Evolutionary conservation across 2,888 invertebrate genomes (phyloP).

Genomic region (Ophion ellenae): DNA sequence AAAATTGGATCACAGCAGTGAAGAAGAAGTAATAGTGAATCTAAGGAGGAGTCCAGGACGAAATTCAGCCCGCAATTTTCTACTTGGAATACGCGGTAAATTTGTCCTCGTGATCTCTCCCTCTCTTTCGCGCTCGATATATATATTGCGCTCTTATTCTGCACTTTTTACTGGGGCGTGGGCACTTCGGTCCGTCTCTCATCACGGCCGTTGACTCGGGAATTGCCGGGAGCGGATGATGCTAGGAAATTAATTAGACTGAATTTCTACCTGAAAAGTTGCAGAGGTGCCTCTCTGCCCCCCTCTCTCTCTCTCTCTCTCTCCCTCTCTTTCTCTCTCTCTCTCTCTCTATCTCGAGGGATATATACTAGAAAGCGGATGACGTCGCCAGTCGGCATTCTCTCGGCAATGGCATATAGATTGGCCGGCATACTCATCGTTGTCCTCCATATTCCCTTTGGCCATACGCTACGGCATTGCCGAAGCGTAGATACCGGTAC

Average conservation of each 20-base stretch:
- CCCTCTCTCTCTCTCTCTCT: neutral
- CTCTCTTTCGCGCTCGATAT: conserved; percentile 12
- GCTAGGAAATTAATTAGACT: conserved; percentile 78
- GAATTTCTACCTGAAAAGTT: conserved; percentile 71
- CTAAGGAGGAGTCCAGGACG: conserved; percentile 36
- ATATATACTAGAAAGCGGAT: neutral
- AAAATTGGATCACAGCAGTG: conserved; percentile 47
- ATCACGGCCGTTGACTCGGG: conserved; percentile 76
- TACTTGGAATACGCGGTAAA: conserved; percentile 59
- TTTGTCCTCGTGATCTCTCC: conserved; percentile 31
- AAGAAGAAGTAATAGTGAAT: conserved; percentile 54
- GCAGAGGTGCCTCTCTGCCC: conserved; percentile 29
- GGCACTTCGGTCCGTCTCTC: conserved; percentile 58
- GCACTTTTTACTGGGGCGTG: conserved; percentile 26
- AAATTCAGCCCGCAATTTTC: conserved; percentile 51
- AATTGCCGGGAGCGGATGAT: conserved; percentile 74
- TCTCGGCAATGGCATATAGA: conserved; percentile 30
- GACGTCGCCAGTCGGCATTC: neutral
- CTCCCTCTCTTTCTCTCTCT: neutral
- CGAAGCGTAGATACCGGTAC: neutral
- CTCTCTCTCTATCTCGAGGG: conserved; percentile 1
- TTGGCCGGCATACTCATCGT: conserved; percentile 18
- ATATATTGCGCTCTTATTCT: conserved; percentile 41
- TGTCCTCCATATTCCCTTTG: conserved; percentile 6
- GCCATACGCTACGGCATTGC: neutral